phyloP scores from a whole-genome alignment of 2,113 vertebrate genomes.

The Natator depressus region DNA sequence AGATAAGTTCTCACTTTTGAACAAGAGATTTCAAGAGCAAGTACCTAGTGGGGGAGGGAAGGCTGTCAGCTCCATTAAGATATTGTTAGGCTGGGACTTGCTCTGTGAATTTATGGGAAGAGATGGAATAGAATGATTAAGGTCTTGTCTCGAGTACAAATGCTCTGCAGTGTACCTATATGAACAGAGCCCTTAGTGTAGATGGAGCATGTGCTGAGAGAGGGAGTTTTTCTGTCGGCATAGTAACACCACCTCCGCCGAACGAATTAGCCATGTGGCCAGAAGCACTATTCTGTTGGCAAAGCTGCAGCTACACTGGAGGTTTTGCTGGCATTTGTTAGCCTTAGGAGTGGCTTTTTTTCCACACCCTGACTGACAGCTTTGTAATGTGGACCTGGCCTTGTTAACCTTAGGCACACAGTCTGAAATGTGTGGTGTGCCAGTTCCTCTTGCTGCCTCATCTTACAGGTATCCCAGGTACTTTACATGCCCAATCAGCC shows the following conservation, averaged over 20 bases:
- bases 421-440: not conserved
- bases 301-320: not conserved
- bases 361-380: not conserved
- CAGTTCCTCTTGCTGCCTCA: constrained; percentile 14
- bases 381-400: not conserved
- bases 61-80: not conserved
- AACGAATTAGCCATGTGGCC: not conserved
- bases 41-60: not conserved
- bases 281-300: too few relatives aligned
- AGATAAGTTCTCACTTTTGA: constrained; percentile 20
- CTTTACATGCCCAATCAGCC: constrained; percentile 31
- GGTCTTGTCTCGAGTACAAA: not conserved
- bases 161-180: not conserved
- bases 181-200: not conserved
- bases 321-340: not conserved
- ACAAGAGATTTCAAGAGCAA: not conserved
- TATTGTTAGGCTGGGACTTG: not conserved
- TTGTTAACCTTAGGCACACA: not conserved
- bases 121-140: not conserved
- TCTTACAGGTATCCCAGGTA: not conserved
- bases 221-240: not conserved
- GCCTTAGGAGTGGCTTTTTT: not conserved
- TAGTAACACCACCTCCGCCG: not conserved
- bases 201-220: not conserved
- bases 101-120: constrained; percentile 9